Base-by-base conservation (phyloP, 2,888 invertebrate genomes). In the Girardia tigrina region DNA sequence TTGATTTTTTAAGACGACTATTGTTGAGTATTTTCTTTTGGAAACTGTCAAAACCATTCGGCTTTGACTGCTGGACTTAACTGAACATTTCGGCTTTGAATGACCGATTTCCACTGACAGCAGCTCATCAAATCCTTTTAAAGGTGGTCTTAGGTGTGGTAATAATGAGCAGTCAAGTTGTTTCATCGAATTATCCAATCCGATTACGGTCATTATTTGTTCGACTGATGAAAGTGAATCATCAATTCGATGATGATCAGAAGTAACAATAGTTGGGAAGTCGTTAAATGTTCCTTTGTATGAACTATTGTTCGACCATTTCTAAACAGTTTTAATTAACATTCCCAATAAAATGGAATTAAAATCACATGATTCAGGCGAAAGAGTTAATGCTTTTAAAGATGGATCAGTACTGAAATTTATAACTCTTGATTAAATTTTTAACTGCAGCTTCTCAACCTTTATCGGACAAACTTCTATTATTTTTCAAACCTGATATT, bases 141-240 rank as follows among this genome's bases (percentile, higher is more conserved):
- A 56, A 20, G 56, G 56, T n/a, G 56, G 56, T 56, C 23, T 56
- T n/a, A 56, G 23, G 23, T 56, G 56, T 16, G 56, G n/a, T n/a
- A 56, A 12, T n/a, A 56, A 56, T 56, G 56, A 56, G 23, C 56
- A 56, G n/a, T 56, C 56, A n/a, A 56, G 23, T 56, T 56, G 56
- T 56, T 56, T 56, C 56, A 56, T 6, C 23, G 56, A 6, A 4
- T 12, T 6, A 56, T 56, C 56, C n/a, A 56, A 20, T 4, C 56
- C 56, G 23, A 56, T 56, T 12, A 56, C 56, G 4, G 8, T 12
- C 4, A 56, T 4, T 4, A 56, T 23, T n/a, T 56, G 56, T 23
- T 56, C 56, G n/a, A 23, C 4, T 36, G 36, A 8, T 56, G 56
- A 4, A n/a, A 56, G n/a, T 16, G 4, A 12, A 4, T 56, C 56